These are phyloP conservation scores for Hycleus phaleratus DNA, from an alignment of 1,140 invertebrate species.

Conservation along the genomic window DNA sequence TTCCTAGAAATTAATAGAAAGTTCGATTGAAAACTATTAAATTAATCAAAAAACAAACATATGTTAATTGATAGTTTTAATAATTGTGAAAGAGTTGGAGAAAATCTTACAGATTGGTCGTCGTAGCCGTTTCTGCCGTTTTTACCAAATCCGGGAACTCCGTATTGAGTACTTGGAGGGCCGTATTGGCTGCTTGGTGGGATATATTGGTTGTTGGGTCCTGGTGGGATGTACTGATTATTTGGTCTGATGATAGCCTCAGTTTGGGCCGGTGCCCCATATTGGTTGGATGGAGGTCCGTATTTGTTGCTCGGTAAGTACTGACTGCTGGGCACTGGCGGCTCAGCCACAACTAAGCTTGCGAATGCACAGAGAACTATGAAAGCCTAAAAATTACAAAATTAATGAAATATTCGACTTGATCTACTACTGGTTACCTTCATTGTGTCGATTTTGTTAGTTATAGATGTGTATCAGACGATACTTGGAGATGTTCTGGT, in stretches of 20 bases:
- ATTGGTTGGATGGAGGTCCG: constrained; percentile 32
- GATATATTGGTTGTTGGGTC: constrained; percentile 39
- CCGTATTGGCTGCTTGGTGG: constrained; percentile 41
- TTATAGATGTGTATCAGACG: constrained; percentile 4
- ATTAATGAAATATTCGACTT: background rate
- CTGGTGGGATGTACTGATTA: constrained; percentile 27
- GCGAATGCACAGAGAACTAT: constrained; percentile 21
- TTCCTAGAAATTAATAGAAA: constrained; percentile 37
- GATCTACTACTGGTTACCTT: background rate
- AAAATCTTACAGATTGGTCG: constrained; percentile 35
- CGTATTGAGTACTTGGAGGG: constrained; percentile 25
- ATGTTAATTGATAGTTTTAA: background rate
- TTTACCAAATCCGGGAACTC: constrained; percentile 20
- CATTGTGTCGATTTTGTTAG: background rate
- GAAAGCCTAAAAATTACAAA: constrained; percentile 13
- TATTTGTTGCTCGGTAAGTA: constrained; percentile 48
- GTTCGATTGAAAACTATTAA: constrained; percentile 6
- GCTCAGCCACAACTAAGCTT: constrained; percentile 35
- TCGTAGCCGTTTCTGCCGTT: constrained; percentile 33
- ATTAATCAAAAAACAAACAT: background rate
- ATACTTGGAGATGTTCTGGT: constrained; percentile 33
- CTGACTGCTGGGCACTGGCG: constrained; percentile 45
- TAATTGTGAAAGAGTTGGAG: background rate
- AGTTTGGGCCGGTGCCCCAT: constrained; percentile 29
- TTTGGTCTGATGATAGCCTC: constrained; percentile 28